Evolutionary conservation across 92 coral and sea anemone species (phyloP).

Genomic region (Paragorgia papillata): DNA sequence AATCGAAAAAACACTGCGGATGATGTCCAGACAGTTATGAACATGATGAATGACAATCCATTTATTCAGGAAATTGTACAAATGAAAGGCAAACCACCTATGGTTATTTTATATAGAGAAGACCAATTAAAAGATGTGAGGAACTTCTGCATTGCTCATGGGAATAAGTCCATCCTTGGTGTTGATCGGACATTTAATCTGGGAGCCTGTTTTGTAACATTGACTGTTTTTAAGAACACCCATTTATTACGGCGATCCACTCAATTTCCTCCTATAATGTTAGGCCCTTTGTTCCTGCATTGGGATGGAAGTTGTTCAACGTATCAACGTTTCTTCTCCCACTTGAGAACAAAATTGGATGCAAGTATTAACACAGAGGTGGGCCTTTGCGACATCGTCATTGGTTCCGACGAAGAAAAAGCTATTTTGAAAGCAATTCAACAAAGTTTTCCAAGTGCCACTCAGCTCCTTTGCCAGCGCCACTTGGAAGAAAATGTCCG

Average conservation of each 20-base stretch:
- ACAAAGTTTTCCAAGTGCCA: conserved; percentile 25
- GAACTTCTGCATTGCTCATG: conserved; percentile 4
- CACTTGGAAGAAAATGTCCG: neutral
- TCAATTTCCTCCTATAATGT: conserved; percentile 25
- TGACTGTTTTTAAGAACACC: conserved; percentile 23
- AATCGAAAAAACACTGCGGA: too few species aligned
- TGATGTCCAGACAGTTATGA: too few species aligned
- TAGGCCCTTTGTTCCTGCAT: conserved; percentile 29
- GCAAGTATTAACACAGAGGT: conserved; percentile 19
- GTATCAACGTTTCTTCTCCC: conserved; percentile 21
- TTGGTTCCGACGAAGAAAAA: conserved; percentile 34
- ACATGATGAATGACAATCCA: too few species aligned
- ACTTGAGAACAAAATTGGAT: conserved; percentile 30
- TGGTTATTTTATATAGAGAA: conserved; percentile 7
- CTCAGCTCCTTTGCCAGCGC: neutral
- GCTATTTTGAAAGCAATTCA: conserved; percentile 19
- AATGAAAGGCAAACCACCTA: too few species aligned
- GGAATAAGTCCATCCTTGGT: conserved; percentile 9
- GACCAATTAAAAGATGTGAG: conserved; percentile 22
- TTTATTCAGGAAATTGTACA: too few species aligned
- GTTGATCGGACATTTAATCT: conserved; percentile 25
- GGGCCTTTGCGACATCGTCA: conserved; percentile 12
- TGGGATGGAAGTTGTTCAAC: conserved; percentile 31
- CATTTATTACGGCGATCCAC: conserved; percentile 15
- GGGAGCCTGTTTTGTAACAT: conserved; percentile 32